Conservation (phyloP, 2,113 vertebrate genomes). For the Garra rufa region DNA sequence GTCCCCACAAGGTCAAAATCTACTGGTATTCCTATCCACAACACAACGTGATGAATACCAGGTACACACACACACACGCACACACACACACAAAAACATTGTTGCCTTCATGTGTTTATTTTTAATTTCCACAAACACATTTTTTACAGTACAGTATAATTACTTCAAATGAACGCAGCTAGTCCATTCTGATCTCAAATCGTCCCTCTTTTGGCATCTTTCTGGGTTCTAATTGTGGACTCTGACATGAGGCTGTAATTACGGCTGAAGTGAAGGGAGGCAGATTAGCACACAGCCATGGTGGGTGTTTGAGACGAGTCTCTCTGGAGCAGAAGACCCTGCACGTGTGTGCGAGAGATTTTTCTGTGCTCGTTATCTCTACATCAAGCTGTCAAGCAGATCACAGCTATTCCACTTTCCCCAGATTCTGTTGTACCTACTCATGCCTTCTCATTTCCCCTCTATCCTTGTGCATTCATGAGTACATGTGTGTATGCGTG, state of each 20-base stretch:
- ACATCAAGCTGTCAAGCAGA: conserved; percentile 48
- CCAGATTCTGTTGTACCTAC: conserved; percentile 20
- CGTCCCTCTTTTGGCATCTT: conserved; percentile 10
- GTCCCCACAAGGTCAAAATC: too few species aligned
- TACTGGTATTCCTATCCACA: too few species aligned
- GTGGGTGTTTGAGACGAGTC: conserved; percentile 37
- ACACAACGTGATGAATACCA: too few species aligned
- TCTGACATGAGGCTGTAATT: conserved; percentile 53
- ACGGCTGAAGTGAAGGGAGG: conserved; percentile 10
- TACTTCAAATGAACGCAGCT: conserved; percentile 37
- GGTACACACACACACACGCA: too few species aligned
- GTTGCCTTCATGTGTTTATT: not conserved
- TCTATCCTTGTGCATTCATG: not conserved
- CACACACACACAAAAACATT: too few species aligned
- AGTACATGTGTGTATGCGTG: not conserved
- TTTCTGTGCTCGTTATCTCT: conserved; percentile 54
- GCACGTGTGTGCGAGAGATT: conserved; percentile 16
- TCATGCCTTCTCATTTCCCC: not conserved
- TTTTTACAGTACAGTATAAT: not conserved
- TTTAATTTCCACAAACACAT: not conserved
- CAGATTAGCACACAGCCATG: conserved; percentile 43
- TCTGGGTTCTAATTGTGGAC: conserved; percentile 47
- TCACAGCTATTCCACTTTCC: conserved; percentile 43
- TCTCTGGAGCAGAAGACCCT: conserved; percentile 5
- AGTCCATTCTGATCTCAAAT: conserved; percentile 36